These are phyloP conservation scores for Rhopalosiphum maidis DNA, from an alignment of 1,140 invertebrate genomes.

Conservation along the genomic window DNA sequence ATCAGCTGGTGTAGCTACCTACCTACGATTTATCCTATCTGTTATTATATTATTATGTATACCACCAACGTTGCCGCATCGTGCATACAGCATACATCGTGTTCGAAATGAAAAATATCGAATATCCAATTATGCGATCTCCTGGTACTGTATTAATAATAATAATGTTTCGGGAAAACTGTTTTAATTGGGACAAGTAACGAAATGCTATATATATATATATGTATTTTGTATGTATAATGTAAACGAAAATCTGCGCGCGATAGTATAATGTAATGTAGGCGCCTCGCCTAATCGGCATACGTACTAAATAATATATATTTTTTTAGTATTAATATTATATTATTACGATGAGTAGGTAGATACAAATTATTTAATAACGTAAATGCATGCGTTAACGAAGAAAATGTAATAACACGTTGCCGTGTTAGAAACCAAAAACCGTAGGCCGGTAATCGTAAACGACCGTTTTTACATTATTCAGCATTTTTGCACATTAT, in stretches of 20 bases:
- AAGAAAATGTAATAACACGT: not conserved
- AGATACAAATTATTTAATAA: not conserved
- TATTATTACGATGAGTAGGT: not conserved
- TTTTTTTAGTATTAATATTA: not conserved
- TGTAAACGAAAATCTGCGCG: not conserved
- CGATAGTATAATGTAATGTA: not conserved
- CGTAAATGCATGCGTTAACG: not conserved
- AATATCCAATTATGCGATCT: not conserved
- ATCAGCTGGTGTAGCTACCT: not conserved
- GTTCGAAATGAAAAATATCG: conserved; percentile 4
- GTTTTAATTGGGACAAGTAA: conserved; percentile 19
- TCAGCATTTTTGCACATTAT: not conserved
- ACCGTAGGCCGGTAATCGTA: not conserved
- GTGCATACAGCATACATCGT: not conserved
- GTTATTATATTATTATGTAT: not conserved
- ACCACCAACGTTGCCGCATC: not conserved
- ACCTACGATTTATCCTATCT: not conserved
- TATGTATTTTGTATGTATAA: no score
- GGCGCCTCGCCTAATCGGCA: not conserved
- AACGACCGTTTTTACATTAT: not conserved
- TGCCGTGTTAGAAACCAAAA: not conserved
- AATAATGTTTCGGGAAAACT: not conserved
- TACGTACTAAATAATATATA: not conserved
- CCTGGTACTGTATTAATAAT: not conserved
- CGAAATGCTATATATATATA: not conserved